Evolutionary conservation across 1,140 invertebrate species (phyloP), one percentile per base, ranked within the genome.

Genomic region (Ceratina australensis): DNA sequence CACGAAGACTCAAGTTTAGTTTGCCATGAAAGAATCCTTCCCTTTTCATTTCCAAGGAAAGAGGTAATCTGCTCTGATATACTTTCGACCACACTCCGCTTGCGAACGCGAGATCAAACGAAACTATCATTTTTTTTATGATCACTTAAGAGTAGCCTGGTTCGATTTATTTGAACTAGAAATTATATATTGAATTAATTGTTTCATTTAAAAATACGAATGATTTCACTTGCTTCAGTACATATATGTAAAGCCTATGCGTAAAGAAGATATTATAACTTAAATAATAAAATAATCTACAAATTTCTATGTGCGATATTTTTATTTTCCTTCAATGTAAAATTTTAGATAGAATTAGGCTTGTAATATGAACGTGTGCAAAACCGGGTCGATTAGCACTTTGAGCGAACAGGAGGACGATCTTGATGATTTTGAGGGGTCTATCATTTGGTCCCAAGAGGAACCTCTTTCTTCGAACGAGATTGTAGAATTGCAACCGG

Each of bases 21-120:
- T 86, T 87, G 85, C 85, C 85, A 87, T 86, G 85, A 87, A 87
- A 87, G 77, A 59, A 82, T 71, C 50, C 33, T 79, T 80, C 42
- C 26, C 67, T 68, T 79, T 69, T 85, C 57, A 77, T 52, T 77
- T 86, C 86, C 80, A 75, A 86, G 79, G 74, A 78, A 86, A 72
- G 74, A 87, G 85, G 85, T 87, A 87, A 87, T 82, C 80, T 80
- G 24, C 77, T 86, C 73, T 18, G 67, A 71, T 33, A 42, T 77
- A 52, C 47, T 42, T 61, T 24, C 26, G 56, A 68, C 60, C 26
- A 15, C 60, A n/a, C 26, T 68, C 2, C 16, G 59, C 73, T 50
- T 42, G 54, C 26, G 15, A 10, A 22, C 4, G 49, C 22, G 13
- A 20, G 26, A 61, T 13, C 13, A 42, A 26, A 10, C 18, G 18